Conservation (phyloP, 37 sponge, comb jelly and placozoan genomes). For the Halisarca cf. caerulea region DNA sequence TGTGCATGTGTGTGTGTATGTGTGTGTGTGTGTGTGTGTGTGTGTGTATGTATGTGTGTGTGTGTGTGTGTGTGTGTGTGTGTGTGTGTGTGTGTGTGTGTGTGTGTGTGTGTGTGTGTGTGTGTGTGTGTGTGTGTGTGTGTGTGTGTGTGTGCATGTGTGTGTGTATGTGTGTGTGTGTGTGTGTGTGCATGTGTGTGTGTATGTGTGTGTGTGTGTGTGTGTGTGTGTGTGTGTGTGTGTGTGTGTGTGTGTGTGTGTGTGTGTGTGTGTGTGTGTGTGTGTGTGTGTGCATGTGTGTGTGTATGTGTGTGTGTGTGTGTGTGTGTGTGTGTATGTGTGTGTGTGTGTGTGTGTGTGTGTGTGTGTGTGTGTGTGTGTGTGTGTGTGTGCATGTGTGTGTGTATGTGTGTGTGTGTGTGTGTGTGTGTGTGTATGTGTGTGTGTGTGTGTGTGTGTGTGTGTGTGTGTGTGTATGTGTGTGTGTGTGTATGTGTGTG, state of each 20-base stretch:
- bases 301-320: background rate
- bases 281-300: too few relatives aligned
- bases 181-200: constrained; percentile 14
- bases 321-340: background rate
- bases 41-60: background rate
- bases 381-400: background rate
- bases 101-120: too few relatives aligned
- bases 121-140: too few relatives aligned
- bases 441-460: background rate
- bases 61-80: background rate
- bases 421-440: too few relatives aligned
- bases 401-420: too few relatives aligned
- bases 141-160: too few relatives aligned
- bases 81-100: background rate
- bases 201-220: background rate
- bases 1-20: background rate
- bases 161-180: background rate
- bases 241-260: background rate
- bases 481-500: constrained; percentile 21
- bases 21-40: background rate
- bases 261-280: too few relatives aligned
- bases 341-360: constrained; percentile 6
- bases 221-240: background rate
- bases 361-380: background rate
- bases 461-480: background rate